These are phyloP conservation scores for Pteruthius melanotis DNA, from an alignment of 2,113 vertebrate genomes.

Conservation along the genomic window DNA sequence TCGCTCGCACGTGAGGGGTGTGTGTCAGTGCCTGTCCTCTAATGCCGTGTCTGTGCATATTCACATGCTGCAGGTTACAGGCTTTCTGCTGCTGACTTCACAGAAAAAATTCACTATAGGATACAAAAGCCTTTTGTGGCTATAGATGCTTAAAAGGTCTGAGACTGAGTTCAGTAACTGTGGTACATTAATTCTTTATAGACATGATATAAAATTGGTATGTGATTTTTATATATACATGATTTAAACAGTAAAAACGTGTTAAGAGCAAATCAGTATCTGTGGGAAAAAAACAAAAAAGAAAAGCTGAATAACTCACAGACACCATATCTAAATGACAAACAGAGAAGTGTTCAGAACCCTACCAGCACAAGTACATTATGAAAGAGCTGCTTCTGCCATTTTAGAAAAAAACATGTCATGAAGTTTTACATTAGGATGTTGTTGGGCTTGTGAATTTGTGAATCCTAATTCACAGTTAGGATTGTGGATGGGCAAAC, in stretches of 20 bases:
- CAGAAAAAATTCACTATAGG: neutral
- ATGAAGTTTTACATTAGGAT: neutral
- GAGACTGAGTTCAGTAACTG: neutral
- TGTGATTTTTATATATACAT: neutral
- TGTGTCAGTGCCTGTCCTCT: neutral
- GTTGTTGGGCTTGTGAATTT: conserved; percentile 11
- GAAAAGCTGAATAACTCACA: neutral
- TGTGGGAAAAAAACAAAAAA: neutral
- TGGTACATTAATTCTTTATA: neutral
- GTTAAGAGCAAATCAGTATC: neutral
- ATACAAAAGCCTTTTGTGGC: conserved; percentile 9
- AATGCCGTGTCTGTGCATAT: neutral
- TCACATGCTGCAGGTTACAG: neutral
- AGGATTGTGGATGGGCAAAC: neutral
- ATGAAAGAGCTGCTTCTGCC: conserved; percentile 22
- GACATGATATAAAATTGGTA: neutral
- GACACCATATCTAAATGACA: neutral
- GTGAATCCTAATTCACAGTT: no score
- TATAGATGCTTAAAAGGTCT: neutral
- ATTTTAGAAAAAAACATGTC: conserved; percentile 8
- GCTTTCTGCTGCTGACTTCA: neutral
- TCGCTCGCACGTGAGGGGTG: neutral
- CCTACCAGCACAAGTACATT: neutral
- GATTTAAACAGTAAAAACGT: conserved; percentile 29
- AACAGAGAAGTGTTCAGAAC: neutral